phyloP scores from a whole-genome alignment of 1,140 invertebrate species.

The Zaprionus nigranus region DNA sequence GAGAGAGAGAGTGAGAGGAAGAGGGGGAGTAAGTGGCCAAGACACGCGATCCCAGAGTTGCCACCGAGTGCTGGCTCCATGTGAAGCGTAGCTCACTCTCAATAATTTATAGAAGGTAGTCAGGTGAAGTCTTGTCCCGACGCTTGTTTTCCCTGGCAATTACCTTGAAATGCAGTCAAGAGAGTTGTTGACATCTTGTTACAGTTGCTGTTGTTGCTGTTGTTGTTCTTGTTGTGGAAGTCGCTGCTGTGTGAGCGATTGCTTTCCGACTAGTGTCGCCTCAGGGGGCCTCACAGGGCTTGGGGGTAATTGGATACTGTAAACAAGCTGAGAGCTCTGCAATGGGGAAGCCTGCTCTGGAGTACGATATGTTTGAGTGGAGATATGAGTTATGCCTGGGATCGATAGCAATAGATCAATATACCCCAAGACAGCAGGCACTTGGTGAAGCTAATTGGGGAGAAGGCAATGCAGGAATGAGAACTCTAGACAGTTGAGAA shows the following conservation, averaged over 20 bases:
- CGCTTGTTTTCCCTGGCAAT: constrained; percentile 62
- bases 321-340: constrained; percentile 70
- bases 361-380: constrained; percentile 53
- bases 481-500: neutral
- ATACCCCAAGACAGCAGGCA: constrained; percentile 4
- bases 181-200: constrained; percentile 75
- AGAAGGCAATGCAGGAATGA: neutral
- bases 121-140: constrained; percentile 72
- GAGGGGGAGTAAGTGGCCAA: constrained; percentile 10
- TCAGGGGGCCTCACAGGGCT: constrained; percentile 54
- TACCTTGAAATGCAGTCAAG: constrained; percentile 78
- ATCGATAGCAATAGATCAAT: constrained; percentile 61
- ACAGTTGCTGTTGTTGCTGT: constrained; percentile 14
- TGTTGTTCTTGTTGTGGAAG: constrained; percentile 28
- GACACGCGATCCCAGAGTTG: constrained; percentile 47
- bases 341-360: constrained; percentile 37
- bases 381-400: constrained; percentile 65
- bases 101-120: constrained; percentile 81
- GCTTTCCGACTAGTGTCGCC: constrained; percentile 38
- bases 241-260: constrained; percentile 45
- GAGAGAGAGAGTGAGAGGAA: neutral
- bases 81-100: constrained; percentile 57
- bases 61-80: constrained; percentile 41
- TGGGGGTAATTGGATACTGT: constrained; percentile 79
- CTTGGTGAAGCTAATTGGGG: neutral